Percentiles rank a stretch among this genome's conserved stretches.
Evolutionary conservation across 2,797 vertebrate genomes (phyloP).

Genomic region (Aeoliscus strigatus): DNA sequence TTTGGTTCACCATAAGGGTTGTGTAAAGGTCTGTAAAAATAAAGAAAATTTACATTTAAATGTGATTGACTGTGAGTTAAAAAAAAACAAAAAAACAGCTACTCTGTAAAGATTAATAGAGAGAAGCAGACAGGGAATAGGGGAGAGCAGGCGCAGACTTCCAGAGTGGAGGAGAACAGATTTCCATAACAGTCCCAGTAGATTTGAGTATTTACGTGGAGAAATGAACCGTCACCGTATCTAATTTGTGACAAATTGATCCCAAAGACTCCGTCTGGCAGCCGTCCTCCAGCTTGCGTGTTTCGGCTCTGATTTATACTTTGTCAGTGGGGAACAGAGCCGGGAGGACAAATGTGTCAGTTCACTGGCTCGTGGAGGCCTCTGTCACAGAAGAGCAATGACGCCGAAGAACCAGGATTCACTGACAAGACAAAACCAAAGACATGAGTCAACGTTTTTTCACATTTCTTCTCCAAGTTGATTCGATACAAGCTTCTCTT

Average conservation of each 20-base stretch:
- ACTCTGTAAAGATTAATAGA: slow-evolving; percentile 31
- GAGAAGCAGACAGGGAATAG: slow-evolving; percentile 20
- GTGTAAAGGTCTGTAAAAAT: no score
- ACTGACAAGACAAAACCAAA: no score
- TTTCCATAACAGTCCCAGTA: slow-evolving; percentile 51
- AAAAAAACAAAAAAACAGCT: slow-evolving; percentile 17
- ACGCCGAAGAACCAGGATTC: slow-evolving; percentile 17
- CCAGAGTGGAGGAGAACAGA: slow-evolving; percentile 31
- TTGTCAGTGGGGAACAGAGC: slow-evolving; percentile 35
- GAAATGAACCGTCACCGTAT: slow-evolving; percentile 70
- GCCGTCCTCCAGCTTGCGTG: slow-evolving; percentile 53
- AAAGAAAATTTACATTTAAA: no score
- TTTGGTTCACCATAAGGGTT: no score
- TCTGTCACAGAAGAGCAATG: slow-evolving; percentile 41
- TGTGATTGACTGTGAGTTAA: slow-evolving; percentile 18
- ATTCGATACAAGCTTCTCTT: no score
- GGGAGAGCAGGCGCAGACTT: slow-evolving; percentile 28
- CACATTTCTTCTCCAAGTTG: no score
- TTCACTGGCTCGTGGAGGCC: slow-evolving; percentile 29
- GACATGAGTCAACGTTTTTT: no score
- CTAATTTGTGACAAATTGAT: slow-evolving; percentile 73
- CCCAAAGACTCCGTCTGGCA: slow-evolving; percentile 53
- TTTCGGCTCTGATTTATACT: slow-evolving; percentile 46
- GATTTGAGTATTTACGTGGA: slow-evolving; percentile 61
- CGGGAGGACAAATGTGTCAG: slow-evolving; percentile 50